Evolutionary conservation across 2,113 vertebrate species (phyloP).

Genomic region (Tachycineta bicolor): DNA sequence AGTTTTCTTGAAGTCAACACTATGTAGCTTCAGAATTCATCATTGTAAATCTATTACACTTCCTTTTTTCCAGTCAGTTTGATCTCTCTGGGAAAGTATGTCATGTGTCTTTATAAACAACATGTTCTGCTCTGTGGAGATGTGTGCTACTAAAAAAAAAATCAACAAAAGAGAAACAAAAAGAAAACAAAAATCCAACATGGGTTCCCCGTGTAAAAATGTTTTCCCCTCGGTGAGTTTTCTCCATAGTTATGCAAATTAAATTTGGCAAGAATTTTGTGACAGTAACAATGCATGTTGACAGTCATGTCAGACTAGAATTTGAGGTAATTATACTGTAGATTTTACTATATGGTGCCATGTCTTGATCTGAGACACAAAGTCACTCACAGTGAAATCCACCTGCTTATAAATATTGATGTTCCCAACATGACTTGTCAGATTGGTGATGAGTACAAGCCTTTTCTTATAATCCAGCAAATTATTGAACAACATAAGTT

Average conservation of each 20-base stretch:
- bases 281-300: slow-evolving; percentile 28
- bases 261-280: slow-evolving; percentile 50
- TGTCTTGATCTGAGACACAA: slow-evolving; percentile 42
- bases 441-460: slow-evolving; percentile 50
- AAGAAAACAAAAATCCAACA: neutral
- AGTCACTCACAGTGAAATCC: slow-evolving; percentile 48
- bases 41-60: neutral
- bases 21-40: neutral
- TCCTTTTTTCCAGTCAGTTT: slow-evolving; percentile 49
- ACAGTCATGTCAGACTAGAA: slow-evolving; percentile 30
- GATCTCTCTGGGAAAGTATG: slow-evolving; percentile 41
- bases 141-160: neutral
- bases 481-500: slow-evolving; percentile 59
- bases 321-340: slow-evolving; percentile 41
- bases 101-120: slow-evolving; percentile 18
- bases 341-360: slow-evolving; percentile 47
- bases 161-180: neutral
- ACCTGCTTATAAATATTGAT: slow-evolving; percentile 69
- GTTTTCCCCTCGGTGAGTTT: slow-evolving; percentile 17
- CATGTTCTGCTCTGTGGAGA: slow-evolving; percentile 23
- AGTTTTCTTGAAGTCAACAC: neutral
- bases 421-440: slow-evolving; percentile 57
- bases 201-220: neutral
- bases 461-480: slow-evolving; percentile 58
- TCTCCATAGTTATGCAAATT: slow-evolving; percentile 15